Conservation (phyloP, 2,113 vertebrate species). For the Vidua macroura region DNA sequence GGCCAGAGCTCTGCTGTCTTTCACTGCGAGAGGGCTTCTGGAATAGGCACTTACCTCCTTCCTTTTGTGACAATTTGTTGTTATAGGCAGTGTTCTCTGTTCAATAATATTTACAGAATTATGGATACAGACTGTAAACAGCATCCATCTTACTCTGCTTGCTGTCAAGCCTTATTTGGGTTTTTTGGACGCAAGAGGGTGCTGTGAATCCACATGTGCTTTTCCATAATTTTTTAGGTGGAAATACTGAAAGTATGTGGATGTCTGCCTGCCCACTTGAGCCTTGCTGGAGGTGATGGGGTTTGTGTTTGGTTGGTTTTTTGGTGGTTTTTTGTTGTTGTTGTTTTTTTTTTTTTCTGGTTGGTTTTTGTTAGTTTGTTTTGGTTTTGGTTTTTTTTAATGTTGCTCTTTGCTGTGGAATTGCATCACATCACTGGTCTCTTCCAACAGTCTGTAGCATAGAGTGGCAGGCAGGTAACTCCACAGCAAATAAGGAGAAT, state of each 20-base stretch:
- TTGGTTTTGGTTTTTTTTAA: background rate
- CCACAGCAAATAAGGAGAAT: background rate
- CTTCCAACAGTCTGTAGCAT: background rate
- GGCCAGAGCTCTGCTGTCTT: background rate
- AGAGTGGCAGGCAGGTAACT: background rate
- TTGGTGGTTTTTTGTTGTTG: too few relatives aligned
- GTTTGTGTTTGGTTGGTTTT: background rate
- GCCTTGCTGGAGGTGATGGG: background rate
- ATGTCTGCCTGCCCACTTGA: background rate
- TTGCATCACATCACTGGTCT: background rate
- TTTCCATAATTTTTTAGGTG: background rate
- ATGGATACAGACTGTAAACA: background rate
- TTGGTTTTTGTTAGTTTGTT: too few relatives aligned
- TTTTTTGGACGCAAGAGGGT: background rate
- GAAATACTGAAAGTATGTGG: background rate
- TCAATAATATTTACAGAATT: background rate
- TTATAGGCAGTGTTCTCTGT: background rate
- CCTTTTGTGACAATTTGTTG: background rate
- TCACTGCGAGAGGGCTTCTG: background rate
- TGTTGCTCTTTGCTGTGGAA: background rate
- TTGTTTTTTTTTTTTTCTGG: too few relatives aligned
- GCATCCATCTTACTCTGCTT: background rate
- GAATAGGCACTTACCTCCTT: background rate
- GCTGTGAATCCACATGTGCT: background rate
- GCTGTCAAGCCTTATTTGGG: background rate